Percentiles rank a stretch among this genome's conserved stretches.
These are phyloP conservation scores for Echinometra lucunter DNA, from an alignment of 53 echinoderm and acorn worm genomes.

Conservation along the genomic window DNA sequence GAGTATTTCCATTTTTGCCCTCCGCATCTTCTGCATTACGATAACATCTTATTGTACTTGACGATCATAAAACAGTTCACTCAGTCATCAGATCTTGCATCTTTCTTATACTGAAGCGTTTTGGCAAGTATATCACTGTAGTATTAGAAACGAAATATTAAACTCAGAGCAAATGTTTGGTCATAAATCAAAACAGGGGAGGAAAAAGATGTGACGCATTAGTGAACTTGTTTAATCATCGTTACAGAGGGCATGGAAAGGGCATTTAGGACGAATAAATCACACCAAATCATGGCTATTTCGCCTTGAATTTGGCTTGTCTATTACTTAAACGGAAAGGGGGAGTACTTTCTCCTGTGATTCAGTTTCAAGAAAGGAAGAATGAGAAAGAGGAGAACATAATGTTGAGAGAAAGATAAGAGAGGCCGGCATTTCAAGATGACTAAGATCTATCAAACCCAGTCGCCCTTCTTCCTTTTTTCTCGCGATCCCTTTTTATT, in stretches of 20 bases:
- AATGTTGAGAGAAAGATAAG: neutral
- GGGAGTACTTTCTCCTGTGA: conserved; percentile 28
- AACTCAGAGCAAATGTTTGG: neutral
- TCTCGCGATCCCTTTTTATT: neutral
- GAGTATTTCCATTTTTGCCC: no score
- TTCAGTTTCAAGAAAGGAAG: neutral
- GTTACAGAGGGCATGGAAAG: neutral
- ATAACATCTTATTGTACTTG: no score
- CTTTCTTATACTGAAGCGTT: neutral
- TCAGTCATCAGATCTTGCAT: neutral
- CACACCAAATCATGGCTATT: neutral
- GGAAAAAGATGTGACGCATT: neutral
- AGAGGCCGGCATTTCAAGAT: neutral
- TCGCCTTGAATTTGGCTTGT: conserved; percentile 39
- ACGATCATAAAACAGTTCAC: no score
- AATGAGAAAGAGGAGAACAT: neutral
- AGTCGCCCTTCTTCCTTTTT: conserved; percentile 38
- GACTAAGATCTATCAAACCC: conserved; percentile 55
- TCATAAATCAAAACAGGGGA: conserved; percentile 3
- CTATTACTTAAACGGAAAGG: conserved; percentile 47
- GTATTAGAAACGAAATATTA: neutral
- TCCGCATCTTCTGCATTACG: no score
- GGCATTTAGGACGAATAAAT: neutral
- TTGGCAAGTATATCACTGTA: neutral
- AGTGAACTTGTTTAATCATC: conserved; percentile 36